phyloP scores from a whole-genome alignment of 2,797 vertebrate genomes.

The Potorous gilbertii region DNA sequence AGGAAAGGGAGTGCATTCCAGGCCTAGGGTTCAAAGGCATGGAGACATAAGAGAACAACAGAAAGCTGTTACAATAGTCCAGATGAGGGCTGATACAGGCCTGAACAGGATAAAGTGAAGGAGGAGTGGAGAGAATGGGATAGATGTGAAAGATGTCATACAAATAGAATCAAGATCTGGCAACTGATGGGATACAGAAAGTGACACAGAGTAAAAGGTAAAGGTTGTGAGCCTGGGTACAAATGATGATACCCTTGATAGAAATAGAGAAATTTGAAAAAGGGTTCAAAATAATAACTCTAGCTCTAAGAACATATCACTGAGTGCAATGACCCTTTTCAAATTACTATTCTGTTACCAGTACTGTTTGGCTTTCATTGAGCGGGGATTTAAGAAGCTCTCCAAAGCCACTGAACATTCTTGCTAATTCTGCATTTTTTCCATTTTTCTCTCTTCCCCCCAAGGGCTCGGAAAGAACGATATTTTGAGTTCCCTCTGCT shows the following conservation, averaged over 20 bases:
- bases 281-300: background rate
- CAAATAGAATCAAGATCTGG: background rate
- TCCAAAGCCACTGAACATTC: background rate
- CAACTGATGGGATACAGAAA: background rate
- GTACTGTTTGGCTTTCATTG: background rate
- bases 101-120: background rate
- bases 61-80: background rate
- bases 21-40: background rate
- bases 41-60: background rate
- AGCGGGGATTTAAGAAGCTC: background rate
- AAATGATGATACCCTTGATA: background rate
- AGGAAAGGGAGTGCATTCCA: background rate
- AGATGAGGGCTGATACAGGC: background rate
- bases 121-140: background rate
- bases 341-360: background rate
- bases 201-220: background rate
- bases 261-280: background rate
- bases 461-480: constrained; percentile 92
- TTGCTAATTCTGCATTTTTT: background rate
- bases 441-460: constrained; percentile 36
- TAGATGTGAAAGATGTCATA: background rate
- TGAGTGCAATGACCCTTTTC: background rate
- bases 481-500: constrained; percentile 98
- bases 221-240: background rate
- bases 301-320: background rate